These are phyloP conservation scores for Diachrysia chrysitis DNA, from an alignment of 2,888 invertebrate species.

Conservation along the genomic window DNA sequence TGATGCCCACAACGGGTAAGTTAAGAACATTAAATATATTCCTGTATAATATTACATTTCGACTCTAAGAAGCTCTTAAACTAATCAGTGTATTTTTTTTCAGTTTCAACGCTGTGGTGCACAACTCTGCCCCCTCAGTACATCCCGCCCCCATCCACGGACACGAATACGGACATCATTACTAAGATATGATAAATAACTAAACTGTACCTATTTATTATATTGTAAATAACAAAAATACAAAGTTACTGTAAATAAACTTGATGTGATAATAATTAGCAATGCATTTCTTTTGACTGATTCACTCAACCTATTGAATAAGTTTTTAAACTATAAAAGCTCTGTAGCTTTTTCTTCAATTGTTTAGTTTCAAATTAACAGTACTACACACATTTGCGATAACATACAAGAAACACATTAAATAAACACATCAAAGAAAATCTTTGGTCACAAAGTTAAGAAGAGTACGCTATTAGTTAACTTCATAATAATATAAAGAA, in stretches of 20 bases:
- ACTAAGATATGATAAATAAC: conserved; percentile 53
- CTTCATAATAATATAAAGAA: too few relatives aligned
- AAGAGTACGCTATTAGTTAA: too few relatives aligned
- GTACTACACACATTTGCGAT: too few relatives aligned
- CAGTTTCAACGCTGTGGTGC: conserved; percentile 87
- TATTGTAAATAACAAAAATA: conserved; percentile 7
- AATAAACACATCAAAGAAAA: too few relatives aligned
- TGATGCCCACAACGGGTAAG: conserved; percentile 86
- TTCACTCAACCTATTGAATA: not conserved
- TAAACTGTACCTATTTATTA: conserved; percentile 21
- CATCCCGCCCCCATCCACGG: conserved; percentile 76
- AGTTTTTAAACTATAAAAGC: not conserved
- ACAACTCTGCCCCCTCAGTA: conserved; percentile 79
- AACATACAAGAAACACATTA: too few relatives aligned
- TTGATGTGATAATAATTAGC: not conserved
- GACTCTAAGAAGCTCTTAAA: not conserved
- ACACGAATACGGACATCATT: conserved; percentile 69
- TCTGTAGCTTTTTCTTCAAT: not conserved
- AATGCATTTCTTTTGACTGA: not conserved
- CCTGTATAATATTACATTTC: too few relatives aligned
- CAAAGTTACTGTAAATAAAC: conserved; percentile 4
- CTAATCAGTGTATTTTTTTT: conserved; percentile 50
- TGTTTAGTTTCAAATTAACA: too few relatives aligned
- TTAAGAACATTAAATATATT: not conserved
- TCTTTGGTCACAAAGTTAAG: too few relatives aligned